These are phyloP conservation scores for Hylaeus volcanicus DNA, from an alignment of 1,140 invertebrate species.

Conservation along the genomic window DNA sequence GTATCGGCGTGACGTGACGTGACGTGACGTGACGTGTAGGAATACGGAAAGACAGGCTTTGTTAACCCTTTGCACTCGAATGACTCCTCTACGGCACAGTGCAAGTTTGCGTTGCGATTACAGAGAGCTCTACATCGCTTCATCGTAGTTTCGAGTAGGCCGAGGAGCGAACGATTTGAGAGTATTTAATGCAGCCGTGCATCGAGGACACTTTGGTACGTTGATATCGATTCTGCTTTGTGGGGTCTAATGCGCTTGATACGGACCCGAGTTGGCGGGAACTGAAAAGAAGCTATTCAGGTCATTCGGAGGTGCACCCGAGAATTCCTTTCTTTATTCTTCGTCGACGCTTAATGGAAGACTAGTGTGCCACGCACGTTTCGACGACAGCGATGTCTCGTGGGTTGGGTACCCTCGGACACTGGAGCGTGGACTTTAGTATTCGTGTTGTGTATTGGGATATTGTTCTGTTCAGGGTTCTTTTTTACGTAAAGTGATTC, in stretches of 20 bases:
- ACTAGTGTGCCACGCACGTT: too few relatives aligned
- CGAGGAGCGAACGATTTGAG: neutral
- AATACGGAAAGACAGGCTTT: too few relatives aligned
- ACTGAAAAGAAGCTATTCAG: neutral
- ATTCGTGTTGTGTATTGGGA: too few relatives aligned
- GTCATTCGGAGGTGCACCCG: neutral
- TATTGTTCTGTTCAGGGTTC: too few relatives aligned
- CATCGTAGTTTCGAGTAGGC: conserved; percentile 13
- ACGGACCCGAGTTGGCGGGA: neutral
- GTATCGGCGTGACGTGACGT: neutral
- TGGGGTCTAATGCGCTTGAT: neutral
- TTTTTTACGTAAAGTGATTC: neutral
- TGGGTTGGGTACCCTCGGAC: too few relatives aligned
- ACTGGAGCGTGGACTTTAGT: too few relatives aligned
- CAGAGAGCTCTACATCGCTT: too few relatives aligned
- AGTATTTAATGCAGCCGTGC: conserved; percentile 3
- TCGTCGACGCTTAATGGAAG: neutral
- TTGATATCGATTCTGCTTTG: conserved; percentile 7
- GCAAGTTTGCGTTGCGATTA: too few relatives aligned
- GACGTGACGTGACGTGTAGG: too few relatives aligned
- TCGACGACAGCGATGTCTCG: too few relatives aligned
- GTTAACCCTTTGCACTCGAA: too few relatives aligned
- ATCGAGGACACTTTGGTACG: neutral
- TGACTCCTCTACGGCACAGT: too few relatives aligned
- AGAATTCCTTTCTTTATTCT: neutral